phyloP scores from a whole-genome alignment of 2,888 invertebrate genomes.

The Odontomyia ornata region DNA sequence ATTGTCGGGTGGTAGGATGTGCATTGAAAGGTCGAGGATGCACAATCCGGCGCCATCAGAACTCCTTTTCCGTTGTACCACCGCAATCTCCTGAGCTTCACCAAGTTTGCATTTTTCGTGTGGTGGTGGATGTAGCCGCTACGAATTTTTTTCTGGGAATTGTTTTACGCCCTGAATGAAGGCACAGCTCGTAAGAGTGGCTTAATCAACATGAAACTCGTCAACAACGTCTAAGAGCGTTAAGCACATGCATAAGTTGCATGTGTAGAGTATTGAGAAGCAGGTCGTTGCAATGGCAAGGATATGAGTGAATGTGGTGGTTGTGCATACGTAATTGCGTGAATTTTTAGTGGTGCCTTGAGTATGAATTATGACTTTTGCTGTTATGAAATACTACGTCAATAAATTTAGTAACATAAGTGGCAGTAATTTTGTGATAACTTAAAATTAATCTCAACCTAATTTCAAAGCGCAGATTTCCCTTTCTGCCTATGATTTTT shows the following conservation, averaged over 20 bases:
- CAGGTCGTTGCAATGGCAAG: no score
- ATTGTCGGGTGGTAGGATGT: slow-evolving; percentile 19
- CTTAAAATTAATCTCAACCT: no score
- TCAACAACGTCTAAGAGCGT: slow-evolving; percentile 49
- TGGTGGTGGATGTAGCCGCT: not conserved
- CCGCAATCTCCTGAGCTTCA: not conserved
- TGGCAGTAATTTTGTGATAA: no score
- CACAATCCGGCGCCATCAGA: slow-evolving; percentile 21
- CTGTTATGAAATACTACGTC: no score
- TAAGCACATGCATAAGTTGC: slow-evolving; percentile 40
- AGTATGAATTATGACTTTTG: no score
- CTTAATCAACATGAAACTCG: slow-evolving; percentile 50
- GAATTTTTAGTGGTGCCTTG: not conserved
- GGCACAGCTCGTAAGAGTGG: slow-evolving; percentile 47
- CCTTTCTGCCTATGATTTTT: no score
- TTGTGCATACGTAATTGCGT: not conserved
- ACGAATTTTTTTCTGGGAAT: slow-evolving; percentile 44
- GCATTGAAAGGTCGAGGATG: slow-evolving; percentile 40
- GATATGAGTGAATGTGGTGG: slow-evolving; percentile 10
- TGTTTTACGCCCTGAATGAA: slow-evolving; percentile 45
- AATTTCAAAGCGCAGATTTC: no score
- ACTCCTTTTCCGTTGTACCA: not conserved
- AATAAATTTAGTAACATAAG: no score
- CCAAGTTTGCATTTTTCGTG: not conserved
- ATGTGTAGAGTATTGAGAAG: not conserved